Base-by-base conservation (phyloP, 2,888 invertebrate genomes). In the Phytoseiulus persimilis region DNA sequence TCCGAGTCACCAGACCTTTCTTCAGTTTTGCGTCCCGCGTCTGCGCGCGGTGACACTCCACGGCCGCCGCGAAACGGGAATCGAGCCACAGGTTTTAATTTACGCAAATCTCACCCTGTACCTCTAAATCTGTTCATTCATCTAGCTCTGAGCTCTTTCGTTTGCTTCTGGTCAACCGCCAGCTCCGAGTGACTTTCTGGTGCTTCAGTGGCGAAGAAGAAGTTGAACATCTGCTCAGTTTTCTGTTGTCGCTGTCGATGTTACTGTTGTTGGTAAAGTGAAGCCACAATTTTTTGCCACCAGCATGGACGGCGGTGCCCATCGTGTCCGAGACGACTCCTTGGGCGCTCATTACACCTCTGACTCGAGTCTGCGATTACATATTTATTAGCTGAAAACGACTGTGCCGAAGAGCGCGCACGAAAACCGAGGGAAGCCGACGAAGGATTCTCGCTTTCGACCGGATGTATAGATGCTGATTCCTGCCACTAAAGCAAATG, bases 321-420 rank as follows among this genome's bases (percentile, higher is more conserved):
- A 18, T 28, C 65, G 28, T 28, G 65, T 65, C 65, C 18, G 28
- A 65, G 28, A 65, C 18, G 65, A 65, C 65, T 65, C 5, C 65
- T 65, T 65, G 65, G 28, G 65, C 65, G 65, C 65, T 65, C 65
- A 65, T 65, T 65, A 65, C 65, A 65, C 65, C 65, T 65, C 65
- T 65, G 65, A 65, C 65, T 65, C 23, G 18, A 28, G 65, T 65
- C 65, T 65, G 28, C 65, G 65, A 65, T 65, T 65, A 65, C 65
- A 65, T 65, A 65, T 65, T 65, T 65, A 65, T 65, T 65, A 65
- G 65, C 65, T 65, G 65, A 65, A 65, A 65, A 65, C 65, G 65
- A 65, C 65, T 65, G 11, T 65, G 65, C 23, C 65, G 18, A 65
- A 65, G 65, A 28, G 65, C 65, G 65, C 65, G 65, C 65, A 65